Percentiles rank a stretch among this genome's conserved stretches.
phyloP scores from a whole-genome alignment of 2,113 vertebrate genomes.

The Seriola dumerili region DNA sequence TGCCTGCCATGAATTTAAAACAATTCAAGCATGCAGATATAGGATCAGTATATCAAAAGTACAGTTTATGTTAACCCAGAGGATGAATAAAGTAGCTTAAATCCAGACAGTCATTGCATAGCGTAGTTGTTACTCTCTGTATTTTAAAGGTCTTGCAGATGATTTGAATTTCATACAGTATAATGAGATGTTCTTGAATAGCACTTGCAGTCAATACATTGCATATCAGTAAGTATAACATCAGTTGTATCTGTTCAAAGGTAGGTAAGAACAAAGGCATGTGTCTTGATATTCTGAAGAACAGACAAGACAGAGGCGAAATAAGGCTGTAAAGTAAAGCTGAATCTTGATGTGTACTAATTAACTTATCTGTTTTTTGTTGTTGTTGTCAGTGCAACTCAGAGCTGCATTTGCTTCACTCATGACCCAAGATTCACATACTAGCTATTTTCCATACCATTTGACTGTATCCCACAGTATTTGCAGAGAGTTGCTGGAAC shows the following conservation, averaged over 20 bases:
- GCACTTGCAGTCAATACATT: neutral
- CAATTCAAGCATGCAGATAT: conserved; percentile 12
- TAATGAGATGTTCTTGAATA: conserved; percentile 33
- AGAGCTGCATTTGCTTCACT: neutral
- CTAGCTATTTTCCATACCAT: neutral
- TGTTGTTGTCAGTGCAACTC: neutral
- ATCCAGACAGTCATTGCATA: conserved; percentile 3
- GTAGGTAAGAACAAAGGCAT: neutral
- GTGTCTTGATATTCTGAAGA: neutral
- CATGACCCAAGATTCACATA: neutral
- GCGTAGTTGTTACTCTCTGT: neutral
- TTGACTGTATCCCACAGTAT: neutral
- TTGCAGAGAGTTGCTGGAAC: neutral
- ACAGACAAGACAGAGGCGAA: neutral
- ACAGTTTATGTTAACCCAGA: neutral
- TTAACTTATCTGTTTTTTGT: neutral
- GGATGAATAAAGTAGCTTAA: conserved; percentile 22
- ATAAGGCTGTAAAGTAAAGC: too few species aligned
- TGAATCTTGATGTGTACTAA: neutral
- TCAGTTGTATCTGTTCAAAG: neutral
- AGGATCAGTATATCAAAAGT: conserved; percentile 14
- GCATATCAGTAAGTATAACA: neutral
- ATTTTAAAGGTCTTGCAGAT: conserved; percentile 31
- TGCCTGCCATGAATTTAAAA: conserved; percentile 23
- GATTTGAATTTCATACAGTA: conserved; percentile 52